Conservation (phyloP, 2,797 vertebrate genomes). For the Epinephelus awoara region DNA sequence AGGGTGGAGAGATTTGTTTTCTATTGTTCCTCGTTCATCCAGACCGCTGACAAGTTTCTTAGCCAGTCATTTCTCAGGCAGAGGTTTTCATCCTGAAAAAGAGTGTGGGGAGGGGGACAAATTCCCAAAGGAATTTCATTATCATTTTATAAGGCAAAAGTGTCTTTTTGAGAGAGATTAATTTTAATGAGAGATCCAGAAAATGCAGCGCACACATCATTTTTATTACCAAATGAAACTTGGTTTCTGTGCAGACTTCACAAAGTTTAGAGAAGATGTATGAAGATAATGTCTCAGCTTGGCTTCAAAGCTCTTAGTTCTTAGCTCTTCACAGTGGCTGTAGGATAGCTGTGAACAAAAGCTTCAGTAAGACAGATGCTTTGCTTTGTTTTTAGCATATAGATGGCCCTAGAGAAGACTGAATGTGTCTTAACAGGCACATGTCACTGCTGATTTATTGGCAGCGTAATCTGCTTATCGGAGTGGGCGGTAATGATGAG, state of each 20-base stretch:
- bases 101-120: not conserved
- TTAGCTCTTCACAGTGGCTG: constrained; percentile 1
- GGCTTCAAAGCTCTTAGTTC: constrained; percentile 17
- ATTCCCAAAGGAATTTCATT: constrained; percentile 49
- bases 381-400: not conserved
- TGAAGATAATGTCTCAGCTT: constrained; percentile 19
- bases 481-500: constrained; percentile 1
- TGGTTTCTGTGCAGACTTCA: constrained; percentile 39
- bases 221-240: constrained; percentile 48
- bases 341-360: constrained; percentile 10
- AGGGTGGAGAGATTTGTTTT: constrained; percentile 41
- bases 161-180: constrained; percentile 43
- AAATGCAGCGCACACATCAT: constrained; percentile 25
- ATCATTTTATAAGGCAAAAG: constrained; percentile 53
- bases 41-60: constrained; percentile 33
- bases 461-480: constrained; percentile 19
- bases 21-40: constrained; percentile 34
- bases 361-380: not conserved
- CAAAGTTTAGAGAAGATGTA: constrained; percentile 33
- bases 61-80: constrained; percentile 33
- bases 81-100: constrained; percentile 38
- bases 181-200: constrained; percentile 51
- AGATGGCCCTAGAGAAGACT: not conserved
- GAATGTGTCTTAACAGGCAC: constrained; percentile 14
- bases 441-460: constrained; percentile 36